phyloP scores from a whole-genome alignment of 2,797 vertebrate species.

The Galago senegalensis region DNA sequence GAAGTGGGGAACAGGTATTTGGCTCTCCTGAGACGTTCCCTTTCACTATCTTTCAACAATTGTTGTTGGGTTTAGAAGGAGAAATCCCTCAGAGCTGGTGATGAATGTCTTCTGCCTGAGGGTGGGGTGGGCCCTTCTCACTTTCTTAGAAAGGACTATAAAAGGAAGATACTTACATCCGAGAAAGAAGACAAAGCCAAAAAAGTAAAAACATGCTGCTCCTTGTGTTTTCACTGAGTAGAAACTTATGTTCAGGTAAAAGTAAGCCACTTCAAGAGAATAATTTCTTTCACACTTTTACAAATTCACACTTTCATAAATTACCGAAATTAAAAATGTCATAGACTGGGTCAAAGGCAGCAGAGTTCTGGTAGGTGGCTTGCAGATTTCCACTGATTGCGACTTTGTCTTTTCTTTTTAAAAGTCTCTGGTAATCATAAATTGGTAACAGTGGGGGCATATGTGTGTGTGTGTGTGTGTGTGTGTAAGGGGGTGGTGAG shows the following conservation, averaged over 20 bases:
- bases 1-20: background rate
- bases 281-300: background rate
- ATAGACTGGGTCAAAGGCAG: background rate
- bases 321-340: conserved; percentile 15
- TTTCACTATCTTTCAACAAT: background rate
- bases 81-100: background rate
- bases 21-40: background rate
- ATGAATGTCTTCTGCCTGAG: background rate
- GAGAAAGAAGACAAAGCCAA: background rate
- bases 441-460: background rate
- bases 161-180: background rate
- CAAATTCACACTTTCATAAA: background rate
- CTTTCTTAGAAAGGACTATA: background rate
- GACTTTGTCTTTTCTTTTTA: background rate
- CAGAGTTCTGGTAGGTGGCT: background rate
- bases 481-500: background rate
- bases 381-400: background rate
- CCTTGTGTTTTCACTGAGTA: background rate
- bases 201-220: background rate
- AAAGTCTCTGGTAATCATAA: background rate
- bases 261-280: background rate
- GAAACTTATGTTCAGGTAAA: background rate
- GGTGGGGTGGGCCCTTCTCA: background rate
- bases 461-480: background rate
- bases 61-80: background rate